A percentile compares a stretch with the other conserved stretches of the same genome.
Evolutionary conservation across 37 sponge, comb jelly and placozoan species (phyloP).

Genomic region (Crambe crambe): DNA sequence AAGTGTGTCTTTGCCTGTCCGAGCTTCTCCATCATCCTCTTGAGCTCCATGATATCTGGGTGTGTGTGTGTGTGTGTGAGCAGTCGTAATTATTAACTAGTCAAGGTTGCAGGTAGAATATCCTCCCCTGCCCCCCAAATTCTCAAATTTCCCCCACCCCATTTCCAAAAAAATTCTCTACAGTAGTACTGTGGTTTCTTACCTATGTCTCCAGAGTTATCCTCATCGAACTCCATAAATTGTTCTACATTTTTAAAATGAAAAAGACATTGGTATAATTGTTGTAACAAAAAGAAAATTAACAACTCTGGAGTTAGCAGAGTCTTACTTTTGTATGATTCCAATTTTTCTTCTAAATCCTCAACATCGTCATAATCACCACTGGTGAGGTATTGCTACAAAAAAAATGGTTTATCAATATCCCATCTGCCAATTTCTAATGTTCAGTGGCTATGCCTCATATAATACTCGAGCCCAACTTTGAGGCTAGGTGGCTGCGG

Average conservation of each 20-base stretch:
- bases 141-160: background rate
- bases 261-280: background rate
- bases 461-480: too few species aligned
- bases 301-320: background rate
- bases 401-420: too few species aligned
- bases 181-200: too few species aligned
- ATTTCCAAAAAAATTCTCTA: too few species aligned
- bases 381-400: conserved; percentile 30
- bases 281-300: background rate
- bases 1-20: conserved; percentile 95
- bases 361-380: conserved; percentile 90
- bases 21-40: conserved; percentile 97
- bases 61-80: background rate
- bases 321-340: conserved; percentile 76
- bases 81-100: background rate
- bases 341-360: conserved; percentile 78
- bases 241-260: conserved; percentile 44
- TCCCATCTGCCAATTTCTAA: too few species aligned
- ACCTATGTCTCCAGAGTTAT: conserved; percentile 96
- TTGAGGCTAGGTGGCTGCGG: too few species aligned
- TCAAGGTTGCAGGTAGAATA: too few species aligned
- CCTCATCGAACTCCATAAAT: conserved; percentile 94
- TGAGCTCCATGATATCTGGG: conserved; percentile 92
- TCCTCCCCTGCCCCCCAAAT: background rate
- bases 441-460: too few species aligned